A percentile compares a stretch with the other conserved stretches of the same genome.
phyloP scores from a whole-genome alignment of 1,140 invertebrate species.

The Tribolium castaneum region DNA sequence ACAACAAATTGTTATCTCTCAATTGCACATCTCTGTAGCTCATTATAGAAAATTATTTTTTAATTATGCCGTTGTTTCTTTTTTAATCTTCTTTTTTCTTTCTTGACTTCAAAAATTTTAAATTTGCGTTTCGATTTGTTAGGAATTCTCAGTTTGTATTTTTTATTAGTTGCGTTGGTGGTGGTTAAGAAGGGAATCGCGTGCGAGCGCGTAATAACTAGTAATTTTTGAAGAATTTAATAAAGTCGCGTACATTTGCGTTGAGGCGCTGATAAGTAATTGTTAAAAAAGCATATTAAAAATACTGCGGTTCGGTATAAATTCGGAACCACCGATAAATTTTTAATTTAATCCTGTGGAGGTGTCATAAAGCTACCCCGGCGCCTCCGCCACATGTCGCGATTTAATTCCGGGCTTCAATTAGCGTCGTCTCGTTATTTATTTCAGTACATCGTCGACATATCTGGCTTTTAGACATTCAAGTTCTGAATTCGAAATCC shows the following conservation, averaged over 20 bases:
- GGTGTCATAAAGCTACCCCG: slow-evolving; percentile 23
- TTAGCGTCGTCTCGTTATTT: slow-evolving; percentile 29
- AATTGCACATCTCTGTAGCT: too few relatives aligned
- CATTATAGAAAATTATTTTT: too few relatives aligned
- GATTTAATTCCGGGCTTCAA: slow-evolving; percentile 29
- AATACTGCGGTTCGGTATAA: slow-evolving; percentile 5
- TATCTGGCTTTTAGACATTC: slow-evolving; percentile 4
- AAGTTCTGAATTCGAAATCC: slow-evolving; percentile 13
- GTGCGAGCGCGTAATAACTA: neutral
- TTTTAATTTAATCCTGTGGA: slow-evolving; percentile 43
- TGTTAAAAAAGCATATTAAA: slow-evolving; percentile 11
- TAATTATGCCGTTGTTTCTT: too few relatives aligned
- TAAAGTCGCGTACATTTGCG: slow-evolving; percentile 4
- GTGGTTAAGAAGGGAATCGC: neutral
- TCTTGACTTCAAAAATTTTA: too few relatives aligned
- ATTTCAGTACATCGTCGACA: slow-evolving; percentile 5
- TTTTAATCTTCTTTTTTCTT: too few relatives aligned
- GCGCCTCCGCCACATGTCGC: slow-evolving; percentile 19
- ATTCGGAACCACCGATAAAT: slow-evolving; percentile 42
- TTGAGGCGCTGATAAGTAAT: slow-evolving; percentile 23
- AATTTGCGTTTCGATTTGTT: too few relatives aligned
- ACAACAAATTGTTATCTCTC: too few relatives aligned
- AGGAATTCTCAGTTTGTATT: neutral
- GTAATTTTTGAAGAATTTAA: slow-evolving; percentile 16
- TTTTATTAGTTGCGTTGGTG: neutral